Conservation (phyloP, 2,113 vertebrate species). For the Edolisoma coerulescens region DNA sequence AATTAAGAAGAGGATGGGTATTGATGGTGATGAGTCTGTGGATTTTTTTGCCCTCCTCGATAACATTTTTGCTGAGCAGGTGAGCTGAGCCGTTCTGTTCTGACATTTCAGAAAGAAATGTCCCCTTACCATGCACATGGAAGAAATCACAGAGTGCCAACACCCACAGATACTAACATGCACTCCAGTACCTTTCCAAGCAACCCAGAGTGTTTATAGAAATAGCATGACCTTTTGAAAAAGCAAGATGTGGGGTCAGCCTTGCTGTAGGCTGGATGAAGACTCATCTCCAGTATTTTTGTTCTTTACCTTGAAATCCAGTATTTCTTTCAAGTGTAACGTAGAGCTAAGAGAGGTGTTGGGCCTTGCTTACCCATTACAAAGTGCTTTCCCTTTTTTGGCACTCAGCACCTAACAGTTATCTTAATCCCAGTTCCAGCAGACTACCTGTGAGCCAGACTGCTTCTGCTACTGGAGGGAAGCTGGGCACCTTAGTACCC, state of each 20-base stretch:
- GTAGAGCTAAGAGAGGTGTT: neutral
- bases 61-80: slow-evolving; percentile 89
- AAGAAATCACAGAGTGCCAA: neutral
- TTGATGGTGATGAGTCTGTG: slow-evolving; percentile 68
- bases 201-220: neutral
- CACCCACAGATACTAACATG: neutral
- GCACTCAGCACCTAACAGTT: neutral
- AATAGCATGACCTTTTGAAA: neutral
- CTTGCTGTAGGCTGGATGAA: neutral
- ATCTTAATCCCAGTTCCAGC: neutral
- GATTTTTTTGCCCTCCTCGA: slow-evolving; percentile 91
- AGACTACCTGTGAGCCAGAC: neutral
- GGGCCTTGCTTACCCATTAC: neutral
- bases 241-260: neutral
- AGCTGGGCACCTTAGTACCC: neutral
- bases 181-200: neutral
- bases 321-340: neutral
- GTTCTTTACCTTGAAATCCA: neutral
- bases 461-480: neutral
- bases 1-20: slow-evolving; percentile 79
- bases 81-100: slow-evolving; percentile 35
- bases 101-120: neutral
- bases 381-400: neutral
- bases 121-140: neutral
- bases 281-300: neutral